Conservation (phyloP, 2,797 vertebrate species). For the Sebastes nivosus region DNA sequence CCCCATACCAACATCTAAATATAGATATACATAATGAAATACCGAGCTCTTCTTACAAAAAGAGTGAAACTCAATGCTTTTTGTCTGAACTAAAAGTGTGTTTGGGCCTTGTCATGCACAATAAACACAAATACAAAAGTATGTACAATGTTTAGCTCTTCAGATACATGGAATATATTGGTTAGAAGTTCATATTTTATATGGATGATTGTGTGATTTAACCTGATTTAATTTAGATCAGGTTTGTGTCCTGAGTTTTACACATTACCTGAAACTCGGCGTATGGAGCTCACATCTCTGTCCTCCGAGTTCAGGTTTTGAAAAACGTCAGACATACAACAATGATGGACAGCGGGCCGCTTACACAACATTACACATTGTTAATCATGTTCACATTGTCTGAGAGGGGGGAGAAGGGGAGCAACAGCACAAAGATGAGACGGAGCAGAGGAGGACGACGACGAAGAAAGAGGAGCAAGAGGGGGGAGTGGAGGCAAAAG, state of each 20-base stretch:
- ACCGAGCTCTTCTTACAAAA: background rate
- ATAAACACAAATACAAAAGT: background rate
- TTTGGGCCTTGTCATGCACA: background rate
- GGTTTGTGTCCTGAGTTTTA: background rate
- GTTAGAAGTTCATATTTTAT: background rate
- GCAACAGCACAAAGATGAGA: constrained; percentile 46
- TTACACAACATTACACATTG: constrained; percentile 78
- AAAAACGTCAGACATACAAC: constrained; percentile 27
- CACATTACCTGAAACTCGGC: background rate
- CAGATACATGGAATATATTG: background rate
- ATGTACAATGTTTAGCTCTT: background rate
- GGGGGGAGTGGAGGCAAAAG: constrained; percentile 55
- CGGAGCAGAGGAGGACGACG: constrained; percentile 36
- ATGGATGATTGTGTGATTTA: background rate
- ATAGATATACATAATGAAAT: constrained; percentile 35
- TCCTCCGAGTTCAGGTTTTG: constrained; percentile 10
- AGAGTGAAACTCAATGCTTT: background rate
- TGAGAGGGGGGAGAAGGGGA: constrained; percentile 20
- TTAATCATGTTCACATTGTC: constrained; percentile 81
- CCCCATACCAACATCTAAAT: constrained; percentile 53
- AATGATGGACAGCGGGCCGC: constrained; percentile 69
- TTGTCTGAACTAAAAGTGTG: background rate
- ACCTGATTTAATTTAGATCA: background rate
- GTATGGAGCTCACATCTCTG: background rate
- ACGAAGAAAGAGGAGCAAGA: constrained; percentile 43